phyloP scores from a whole-genome alignment of 2,888 invertebrate genomes.

The Parnassius orleans region DNA sequence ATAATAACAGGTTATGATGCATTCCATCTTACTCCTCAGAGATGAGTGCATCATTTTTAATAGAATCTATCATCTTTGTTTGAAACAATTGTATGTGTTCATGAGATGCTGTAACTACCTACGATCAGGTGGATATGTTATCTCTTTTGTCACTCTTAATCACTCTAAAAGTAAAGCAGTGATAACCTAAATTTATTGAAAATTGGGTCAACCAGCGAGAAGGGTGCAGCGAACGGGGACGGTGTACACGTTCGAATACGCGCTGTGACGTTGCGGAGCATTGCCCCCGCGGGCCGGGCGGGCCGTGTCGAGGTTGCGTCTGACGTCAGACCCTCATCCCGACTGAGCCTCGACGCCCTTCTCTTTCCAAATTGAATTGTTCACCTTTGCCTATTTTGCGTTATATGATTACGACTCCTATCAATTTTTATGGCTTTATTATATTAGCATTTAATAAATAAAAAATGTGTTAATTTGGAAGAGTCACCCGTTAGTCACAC shows the following conservation, averaged over 20 bases:
- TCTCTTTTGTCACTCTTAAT: too few relatives aligned
- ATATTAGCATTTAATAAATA: too few relatives aligned
- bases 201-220: slow-evolving; percentile 12
- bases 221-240: slow-evolving; percentile 30
- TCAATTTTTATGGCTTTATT: too few relatives aligned
- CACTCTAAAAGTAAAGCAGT: neutral
- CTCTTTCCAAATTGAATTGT: slow-evolving; percentile 24
- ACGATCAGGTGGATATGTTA: too few relatives aligned
- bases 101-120: too few relatives aligned
- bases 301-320: slow-evolving; percentile 36
- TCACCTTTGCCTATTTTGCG: neutral
- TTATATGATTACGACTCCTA: neutral
- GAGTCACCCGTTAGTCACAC: too few relatives aligned
- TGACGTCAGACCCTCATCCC: slow-evolving; percentile 50
- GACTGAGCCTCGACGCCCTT: slow-evolving; percentile 25
- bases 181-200: neutral
- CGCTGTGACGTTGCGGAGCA: slow-evolving; percentile 52
- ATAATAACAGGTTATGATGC: too few relatives aligned
- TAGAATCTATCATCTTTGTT: too few relatives aligned
- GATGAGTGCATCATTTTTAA: too few relatives aligned
- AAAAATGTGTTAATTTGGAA: too few relatives aligned
- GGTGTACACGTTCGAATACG: slow-evolving; percentile 26
- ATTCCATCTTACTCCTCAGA: too few relatives aligned
- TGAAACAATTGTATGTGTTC: too few relatives aligned
- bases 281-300: slow-evolving; percentile 48